These are phyloP conservation scores for Caranx ignobilis DNA, from an alignment of 2,113 vertebrate genomes.

Conservation along the genomic window DNA sequence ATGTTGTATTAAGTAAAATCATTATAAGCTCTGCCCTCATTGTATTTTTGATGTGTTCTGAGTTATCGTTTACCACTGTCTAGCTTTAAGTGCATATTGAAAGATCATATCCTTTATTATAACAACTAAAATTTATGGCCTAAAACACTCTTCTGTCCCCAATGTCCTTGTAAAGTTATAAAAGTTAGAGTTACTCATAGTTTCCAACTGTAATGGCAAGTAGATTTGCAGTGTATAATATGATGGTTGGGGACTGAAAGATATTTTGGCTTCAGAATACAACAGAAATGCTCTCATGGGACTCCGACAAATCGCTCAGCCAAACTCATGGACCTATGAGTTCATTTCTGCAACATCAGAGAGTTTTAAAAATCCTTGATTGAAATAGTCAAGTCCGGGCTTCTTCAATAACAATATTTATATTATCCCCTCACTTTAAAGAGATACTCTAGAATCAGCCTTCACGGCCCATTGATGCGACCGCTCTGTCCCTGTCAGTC, in stretches of 20 bases:
- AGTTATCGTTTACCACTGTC: not conserved
- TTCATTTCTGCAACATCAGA: constrained; percentile 65
- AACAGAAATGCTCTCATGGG: constrained; percentile 32
- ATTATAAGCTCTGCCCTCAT: not conserved
- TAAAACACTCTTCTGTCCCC: not conserved
- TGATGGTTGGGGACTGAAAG: constrained; percentile 20
- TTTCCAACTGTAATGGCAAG: constrained; percentile 14
- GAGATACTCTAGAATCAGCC: constrained; percentile 65
- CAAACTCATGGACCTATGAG: constrained; percentile 58
- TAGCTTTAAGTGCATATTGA: constrained; percentile 2
- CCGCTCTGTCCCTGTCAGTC: constrained; percentile 59
- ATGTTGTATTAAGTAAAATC: not conserved
- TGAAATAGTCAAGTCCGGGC: constrained; percentile 55
- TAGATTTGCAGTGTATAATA: constrained; percentile 32
- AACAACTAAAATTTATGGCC: constrained; percentile 34
- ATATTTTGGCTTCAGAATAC: constrained; percentile 33
- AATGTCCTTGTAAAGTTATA: constrained; percentile 37
- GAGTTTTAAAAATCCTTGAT: constrained; percentile 54
- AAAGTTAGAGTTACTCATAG: constrained; percentile 21
- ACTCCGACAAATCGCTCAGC: constrained; percentile 49
- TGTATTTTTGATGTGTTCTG: not conserved
- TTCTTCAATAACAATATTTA: constrained; percentile 73
- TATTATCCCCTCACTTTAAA: constrained; percentile 65
- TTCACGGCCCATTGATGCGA: constrained; percentile 72
- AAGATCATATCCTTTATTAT: constrained; percentile 19